These are phyloP conservation scores for Neotoma lepida DNA, from an alignment of 2,113 vertebrate genomes.

Conservation along the genomic window DNA sequence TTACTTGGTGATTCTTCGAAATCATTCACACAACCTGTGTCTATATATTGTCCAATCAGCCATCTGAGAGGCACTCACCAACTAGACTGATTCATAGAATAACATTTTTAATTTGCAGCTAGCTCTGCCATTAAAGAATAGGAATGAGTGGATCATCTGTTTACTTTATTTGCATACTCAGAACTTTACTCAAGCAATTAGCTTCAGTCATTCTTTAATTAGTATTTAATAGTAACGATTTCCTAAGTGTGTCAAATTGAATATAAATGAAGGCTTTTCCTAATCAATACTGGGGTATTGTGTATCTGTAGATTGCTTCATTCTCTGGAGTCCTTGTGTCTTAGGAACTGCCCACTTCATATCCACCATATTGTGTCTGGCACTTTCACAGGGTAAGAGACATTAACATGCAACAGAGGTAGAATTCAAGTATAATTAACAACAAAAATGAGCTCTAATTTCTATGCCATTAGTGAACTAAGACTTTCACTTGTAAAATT, in stretches of 20 bases:
- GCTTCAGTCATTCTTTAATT: conserved; percentile 42
- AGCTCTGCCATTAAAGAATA: conserved; percentile 2
- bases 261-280: conserved; percentile 32
- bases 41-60: not conserved
- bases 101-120: conserved; percentile 36
- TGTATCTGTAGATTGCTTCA: not conserved
- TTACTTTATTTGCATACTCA: conserved; percentile 55
- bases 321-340: not conserved
- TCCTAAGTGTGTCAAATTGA: conserved; percentile 54
- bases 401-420: conserved; percentile 51
- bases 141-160: conserved; percentile 28
- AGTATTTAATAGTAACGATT: conserved; percentile 50
- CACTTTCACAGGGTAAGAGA: conserved; percentile 2
- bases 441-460: not conserved
- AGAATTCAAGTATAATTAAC: conserved; percentile 42
- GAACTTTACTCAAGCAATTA: conserved; percentile 17
- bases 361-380: not conserved
- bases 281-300: not conserved
- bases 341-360: not conserved
- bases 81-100: not conserved
- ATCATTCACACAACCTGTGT: conserved; percentile 3
- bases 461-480: conserved; percentile 29
- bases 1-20: conserved; percentile 42
- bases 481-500: conserved; percentile 15
- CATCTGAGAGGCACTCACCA: not conserved